These are phyloP conservation scores for Selenia dentaria DNA, from an alignment of 2,888 invertebrate species.

Conservation along the genomic window DNA sequence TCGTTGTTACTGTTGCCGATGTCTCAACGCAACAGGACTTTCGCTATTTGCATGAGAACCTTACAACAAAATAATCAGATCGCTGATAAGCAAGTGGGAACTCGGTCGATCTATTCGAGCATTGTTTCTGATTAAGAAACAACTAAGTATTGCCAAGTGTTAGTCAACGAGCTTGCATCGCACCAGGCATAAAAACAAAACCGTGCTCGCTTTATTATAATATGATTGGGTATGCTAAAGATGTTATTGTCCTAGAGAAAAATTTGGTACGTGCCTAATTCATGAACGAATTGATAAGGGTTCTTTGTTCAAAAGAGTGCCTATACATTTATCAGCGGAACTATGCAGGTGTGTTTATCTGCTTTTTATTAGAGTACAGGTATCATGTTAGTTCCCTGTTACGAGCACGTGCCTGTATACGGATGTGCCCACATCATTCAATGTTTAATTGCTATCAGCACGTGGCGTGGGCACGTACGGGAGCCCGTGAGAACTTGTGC, in stretches of 20 bases:
- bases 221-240: conserved; percentile 1
- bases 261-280: conserved; percentile 22
- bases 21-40: conserved; percentile 49
- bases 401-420: conserved; percentile 54
- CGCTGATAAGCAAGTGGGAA: conserved; percentile 48
- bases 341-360: conserved; percentile 29
- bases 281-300: conserved; percentile 9
- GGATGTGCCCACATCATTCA: conserved; percentile 59
- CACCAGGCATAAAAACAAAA: conserved; percentile 15
- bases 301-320: conserved; percentile 15
- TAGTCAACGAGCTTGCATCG: conserved; percentile 39
- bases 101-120: conserved; percentile 51
- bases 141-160: conserved; percentile 43
- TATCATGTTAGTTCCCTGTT: conserved; percentile 35
- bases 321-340: conserved; percentile 12
- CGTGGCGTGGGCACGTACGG: conserved; percentile 60
- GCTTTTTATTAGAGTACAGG: conserved; percentile 31
- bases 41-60: conserved; percentile 56
- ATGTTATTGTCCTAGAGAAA: conserved; percentile 5
- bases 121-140: conserved; percentile 54
- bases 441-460: conserved; percentile 62
- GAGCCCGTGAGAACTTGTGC: conserved; percentile 46
- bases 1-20: conserved; percentile 46
- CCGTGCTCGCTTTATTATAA: conserved; percentile 5
- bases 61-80: conserved; percentile 21